Conservation (phyloP, 2,888 invertebrate genomes). For the Drosophila buzzatii region DNA sequence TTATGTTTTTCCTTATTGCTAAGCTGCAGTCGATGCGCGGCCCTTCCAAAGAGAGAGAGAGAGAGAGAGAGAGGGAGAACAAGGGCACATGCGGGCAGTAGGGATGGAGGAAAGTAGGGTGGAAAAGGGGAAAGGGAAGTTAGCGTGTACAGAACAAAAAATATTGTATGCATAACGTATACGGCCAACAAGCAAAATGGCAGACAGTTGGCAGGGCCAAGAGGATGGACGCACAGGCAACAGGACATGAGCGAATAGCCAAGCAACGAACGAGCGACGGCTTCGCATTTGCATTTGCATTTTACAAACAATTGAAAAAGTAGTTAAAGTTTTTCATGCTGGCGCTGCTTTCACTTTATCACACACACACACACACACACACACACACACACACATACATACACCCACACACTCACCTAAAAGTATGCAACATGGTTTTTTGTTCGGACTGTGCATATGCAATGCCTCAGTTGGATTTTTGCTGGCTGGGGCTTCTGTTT, state of each 20-base stretch:
- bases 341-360: slow-evolving; percentile 69
- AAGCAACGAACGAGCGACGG: slow-evolving; percentile 33
- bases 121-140: neutral
- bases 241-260: slow-evolving; percentile 42
- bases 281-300: slow-evolving; percentile 71
- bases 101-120: neutral
- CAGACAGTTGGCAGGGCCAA: slow-evolving; percentile 55
- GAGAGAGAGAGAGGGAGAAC: neutral
- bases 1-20: slow-evolving; percentile 68
- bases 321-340: slow-evolving; percentile 77
- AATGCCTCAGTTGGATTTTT: slow-evolving; percentile 53
- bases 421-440: slow-evolving; percentile 55
- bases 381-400: too few species aligned
- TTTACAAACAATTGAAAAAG: slow-evolving; percentile 81
- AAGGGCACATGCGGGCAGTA: slow-evolving; percentile 8
- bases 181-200: slow-evolving; percentile 54
- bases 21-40: slow-evolving; percentile 49
- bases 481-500: slow-evolving; percentile 55
- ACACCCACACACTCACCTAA: slow-evolving; percentile 40
- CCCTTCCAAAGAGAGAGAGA: slow-evolving; percentile 6
- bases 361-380: slow-evolving; percentile 50
- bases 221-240: slow-evolving; percentile 31
- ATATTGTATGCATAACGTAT: slow-evolving; percentile 74
- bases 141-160: slow-evolving; percentile 20
- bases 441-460: slow-evolving; percentile 60